These are phyloP conservation scores for Ceyx cyanopectus DNA, from an alignment of 2,113 vertebrate species.

Conservation along the genomic window DNA sequence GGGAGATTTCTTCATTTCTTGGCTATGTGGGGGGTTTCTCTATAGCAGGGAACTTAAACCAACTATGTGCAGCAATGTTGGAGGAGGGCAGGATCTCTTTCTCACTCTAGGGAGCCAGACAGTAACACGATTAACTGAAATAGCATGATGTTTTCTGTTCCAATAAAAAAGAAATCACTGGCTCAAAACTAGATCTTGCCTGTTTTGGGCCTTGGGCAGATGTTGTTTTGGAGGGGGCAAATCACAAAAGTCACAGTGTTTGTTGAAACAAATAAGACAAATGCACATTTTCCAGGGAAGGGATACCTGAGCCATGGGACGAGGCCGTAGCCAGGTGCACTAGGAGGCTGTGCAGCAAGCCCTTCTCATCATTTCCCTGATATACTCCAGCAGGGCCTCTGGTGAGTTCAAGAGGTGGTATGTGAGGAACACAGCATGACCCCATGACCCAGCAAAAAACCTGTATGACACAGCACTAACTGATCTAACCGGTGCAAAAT, in stretches of 20 bases:
- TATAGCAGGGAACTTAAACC: background rate
- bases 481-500: conserved; percentile 7
- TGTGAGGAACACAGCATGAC: background rate
- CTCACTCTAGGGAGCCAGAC: background rate
- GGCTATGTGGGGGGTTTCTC: background rate
- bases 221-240: background rate
- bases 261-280: background rate
- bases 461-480: conserved; percentile 6
- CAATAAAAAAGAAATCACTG: background rate
- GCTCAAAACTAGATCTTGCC: background rate
- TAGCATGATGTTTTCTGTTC: background rate
- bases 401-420: background rate
- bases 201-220: background rate
- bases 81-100: background rate
- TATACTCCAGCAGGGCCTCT: background rate
- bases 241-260: background rate
- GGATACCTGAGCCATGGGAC: background rate
- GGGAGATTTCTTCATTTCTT: background rate
- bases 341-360: background rate
- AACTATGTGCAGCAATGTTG: background rate
- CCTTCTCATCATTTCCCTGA: background rate
- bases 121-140: background rate
- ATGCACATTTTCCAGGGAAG: background rate
- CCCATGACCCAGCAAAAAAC: background rate
- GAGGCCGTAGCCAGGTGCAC: background rate